phyloP scores from a whole-genome alignment of 2,797 vertebrate genomes.

The Geotria australis region DNA sequence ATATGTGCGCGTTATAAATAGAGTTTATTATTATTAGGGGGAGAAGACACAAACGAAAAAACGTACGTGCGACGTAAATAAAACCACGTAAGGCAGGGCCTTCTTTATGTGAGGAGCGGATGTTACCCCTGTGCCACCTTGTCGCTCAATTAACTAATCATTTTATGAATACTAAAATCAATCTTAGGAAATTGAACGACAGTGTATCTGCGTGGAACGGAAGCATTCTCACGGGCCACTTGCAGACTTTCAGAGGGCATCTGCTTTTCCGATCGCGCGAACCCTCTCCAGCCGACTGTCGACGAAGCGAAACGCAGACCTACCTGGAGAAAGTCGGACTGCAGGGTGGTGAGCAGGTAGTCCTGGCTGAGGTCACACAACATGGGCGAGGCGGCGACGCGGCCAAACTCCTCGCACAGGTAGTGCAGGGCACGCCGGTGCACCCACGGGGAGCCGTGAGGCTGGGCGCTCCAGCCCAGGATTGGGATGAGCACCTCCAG shows the following conservation, averaged over 20 bases:
- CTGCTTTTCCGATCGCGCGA: neutral
- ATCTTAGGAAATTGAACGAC: no score
- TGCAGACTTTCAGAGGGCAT: neutral
- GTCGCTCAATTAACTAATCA: no score
- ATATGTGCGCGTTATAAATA: no score
- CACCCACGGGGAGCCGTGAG: conserved; percentile 91
- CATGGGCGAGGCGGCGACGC: conserved; percentile 72
- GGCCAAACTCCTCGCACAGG: conserved; percentile 95
- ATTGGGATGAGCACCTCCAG: conserved; percentile 76
- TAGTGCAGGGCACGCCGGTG: conserved; percentile 89
- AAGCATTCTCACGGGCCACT: no score
- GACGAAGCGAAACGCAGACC: conserved; percentile 1
- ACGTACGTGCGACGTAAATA: no score
- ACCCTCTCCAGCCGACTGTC: neutral
- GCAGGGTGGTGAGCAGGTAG: conserved; percentile 64
- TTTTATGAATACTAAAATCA: no score
- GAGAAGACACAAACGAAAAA: no score
- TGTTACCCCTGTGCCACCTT: no score
- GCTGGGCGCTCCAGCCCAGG: conserved; percentile 95
- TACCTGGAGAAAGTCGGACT: conserved; percentile 97
- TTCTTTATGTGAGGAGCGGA: no score
- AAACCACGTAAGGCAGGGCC: no score
- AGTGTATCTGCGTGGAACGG: no score
- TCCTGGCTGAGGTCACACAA: conserved; percentile 86
- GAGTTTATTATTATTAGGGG: no score